Evolutionary conservation across 2,797 vertebrate species (phyloP), one percentile per base, ranked within the genome.

Genomic region (Scleropages formosus): DNA sequence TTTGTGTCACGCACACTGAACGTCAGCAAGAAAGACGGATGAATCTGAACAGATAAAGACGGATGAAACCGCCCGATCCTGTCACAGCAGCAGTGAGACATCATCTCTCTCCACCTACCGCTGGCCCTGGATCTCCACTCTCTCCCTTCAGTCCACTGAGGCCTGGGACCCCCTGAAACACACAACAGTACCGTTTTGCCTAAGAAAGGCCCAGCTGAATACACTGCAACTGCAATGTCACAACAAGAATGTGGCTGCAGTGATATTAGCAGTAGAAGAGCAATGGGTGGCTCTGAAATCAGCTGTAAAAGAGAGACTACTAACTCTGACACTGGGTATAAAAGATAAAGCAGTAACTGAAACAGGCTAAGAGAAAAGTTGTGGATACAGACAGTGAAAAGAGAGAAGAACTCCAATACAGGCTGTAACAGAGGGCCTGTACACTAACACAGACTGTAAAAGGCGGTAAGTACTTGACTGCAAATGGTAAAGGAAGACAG

Each of bases 61-160:
- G 70, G 20, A 16, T 49, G 22, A 62, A 46, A 12, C 4, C 47
- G 16, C 10, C 27, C 13, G 13, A 8, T 4, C 20, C 15, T 63
- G 58, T 51, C 8, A 49, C 24, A 73, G 39, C 13, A 4, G 8
- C 63, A 8, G 31, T 74, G 46, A 78, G 78, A 80, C 73, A 22
- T 73, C 71, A 46, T 8, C 12, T 22, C 3, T 64, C 12, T 16
- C 74, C 27, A 44, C 89, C 88, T 87, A 93, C 92, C 67, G 83
- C 0, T 51, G 78, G 87, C 26, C 90, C 90, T 16, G 20, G 51
- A 1, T 83, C 86, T 76, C 90, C 91, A 0, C 46, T 49, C 77
- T 93, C 90, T 75, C 94, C 94, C 88, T 95, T 95, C 63, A 88
- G 81, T n/a, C 94, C 94, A 39, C 82, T 9, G 16, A 88, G 39